Conservation (phyloP, 2,113 vertebrate genomes). For the Crypturellus undulatus region DNA sequence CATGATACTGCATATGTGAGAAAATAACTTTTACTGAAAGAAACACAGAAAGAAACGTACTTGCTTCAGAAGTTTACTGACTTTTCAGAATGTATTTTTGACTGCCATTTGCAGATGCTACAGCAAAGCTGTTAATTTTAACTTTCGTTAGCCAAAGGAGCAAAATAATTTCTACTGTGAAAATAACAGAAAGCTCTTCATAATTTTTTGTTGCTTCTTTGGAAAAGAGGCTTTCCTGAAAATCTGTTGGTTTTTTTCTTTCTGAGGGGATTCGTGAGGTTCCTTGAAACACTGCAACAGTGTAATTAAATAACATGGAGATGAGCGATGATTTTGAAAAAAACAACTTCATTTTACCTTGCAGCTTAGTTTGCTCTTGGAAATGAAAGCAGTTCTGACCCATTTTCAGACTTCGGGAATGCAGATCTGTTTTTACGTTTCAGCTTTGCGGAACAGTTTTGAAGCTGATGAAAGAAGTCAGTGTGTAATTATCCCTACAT, state of each 20-base stretch:
- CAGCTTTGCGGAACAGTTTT: constrained; percentile 10
- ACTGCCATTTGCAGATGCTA: neutral
- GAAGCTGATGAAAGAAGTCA: neutral
- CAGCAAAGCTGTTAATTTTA: neutral
- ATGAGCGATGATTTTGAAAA: neutral
- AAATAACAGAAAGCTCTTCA: neutral
- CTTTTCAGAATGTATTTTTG: neutral
- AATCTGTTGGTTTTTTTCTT: neutral
- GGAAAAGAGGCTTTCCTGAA: neutral
- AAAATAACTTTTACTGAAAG: neutral
- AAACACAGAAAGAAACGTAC: neutral
- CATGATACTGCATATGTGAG: neutral
- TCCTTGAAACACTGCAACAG: neutral
- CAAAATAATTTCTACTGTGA: neutral
- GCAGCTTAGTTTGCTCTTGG: neutral
- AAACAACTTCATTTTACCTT: neutral
- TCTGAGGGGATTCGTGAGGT: neutral
- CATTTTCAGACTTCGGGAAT: neutral
- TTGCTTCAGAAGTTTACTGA: neutral
- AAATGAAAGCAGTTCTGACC: neutral
- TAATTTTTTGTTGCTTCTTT: neutral
- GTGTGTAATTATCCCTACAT: neutral
- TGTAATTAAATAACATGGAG: neutral
- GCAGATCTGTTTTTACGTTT: neutral
- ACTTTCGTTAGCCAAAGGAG: neutral